A percentile compares a stretch with the other conserved stretches of the same genome.
Evolutionary conservation across 2,888 invertebrate species (phyloP).

Genomic region (Crepidodera aurea): DNA sequence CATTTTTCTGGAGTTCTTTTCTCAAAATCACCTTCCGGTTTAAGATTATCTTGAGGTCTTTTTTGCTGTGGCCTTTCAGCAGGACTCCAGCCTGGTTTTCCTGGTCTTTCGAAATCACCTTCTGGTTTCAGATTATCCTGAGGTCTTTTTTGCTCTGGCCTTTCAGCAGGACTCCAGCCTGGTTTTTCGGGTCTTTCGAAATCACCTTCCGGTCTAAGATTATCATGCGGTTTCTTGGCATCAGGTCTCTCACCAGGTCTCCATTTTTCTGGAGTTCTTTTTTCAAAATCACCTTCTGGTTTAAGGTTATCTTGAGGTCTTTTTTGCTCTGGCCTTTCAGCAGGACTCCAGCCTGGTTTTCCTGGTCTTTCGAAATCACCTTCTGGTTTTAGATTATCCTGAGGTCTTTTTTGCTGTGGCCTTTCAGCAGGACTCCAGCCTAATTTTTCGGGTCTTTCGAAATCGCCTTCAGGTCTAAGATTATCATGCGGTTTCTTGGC

Average conservation of each 20-base stretch:
- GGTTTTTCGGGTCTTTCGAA: constrained; percentile 54
- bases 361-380: constrained; percentile 60
- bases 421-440: constrained; percentile 60
- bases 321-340: constrained; percentile 55
- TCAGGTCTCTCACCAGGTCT: constrained; percentile 54
- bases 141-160: constrained; percentile 64
- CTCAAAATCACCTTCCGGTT: constrained; percentile 62
- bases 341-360: constrained; percentile 61
- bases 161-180: constrained; percentile 49
- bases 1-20: background rate
- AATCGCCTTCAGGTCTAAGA: constrained; percentile 67
- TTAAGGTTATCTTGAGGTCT: constrained; percentile 59
- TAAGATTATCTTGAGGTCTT: constrained; percentile 64
- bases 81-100: constrained; percentile 59
- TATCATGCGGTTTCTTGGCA: constrained; percentile 70
- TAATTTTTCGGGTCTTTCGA: constrained; percentile 60
- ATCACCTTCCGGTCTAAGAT: constrained; percentile 60
- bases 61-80: constrained; percentile 61
- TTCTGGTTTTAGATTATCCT: constrained; percentile 59
- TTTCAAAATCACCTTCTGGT: constrained; percentile 60
- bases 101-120: constrained; percentile 65
- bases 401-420: constrained; percentile 54
- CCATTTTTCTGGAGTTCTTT: constrained; percentile 55
- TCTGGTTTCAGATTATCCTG: constrained; percentile 68
- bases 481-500: constrained; percentile 59